Percentiles rank a stretch among this genome's conserved stretches.
These are phyloP conservation scores for Distichodus sexfasciatus DNA, from an alignment of 2,797 vertebrate species.

Conservation along the genomic window DNA sequence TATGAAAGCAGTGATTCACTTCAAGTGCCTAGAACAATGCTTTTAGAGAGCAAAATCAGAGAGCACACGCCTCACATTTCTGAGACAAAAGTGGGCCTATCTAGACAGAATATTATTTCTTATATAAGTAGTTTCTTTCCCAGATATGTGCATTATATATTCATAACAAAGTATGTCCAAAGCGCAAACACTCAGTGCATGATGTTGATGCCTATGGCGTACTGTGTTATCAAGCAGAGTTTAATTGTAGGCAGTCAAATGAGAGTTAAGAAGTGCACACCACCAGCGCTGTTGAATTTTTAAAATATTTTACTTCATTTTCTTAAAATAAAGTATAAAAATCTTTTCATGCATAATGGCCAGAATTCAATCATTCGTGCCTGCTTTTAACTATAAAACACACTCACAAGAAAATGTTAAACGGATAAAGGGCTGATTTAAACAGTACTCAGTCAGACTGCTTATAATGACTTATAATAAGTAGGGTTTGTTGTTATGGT, in stretches of 20 bases:
- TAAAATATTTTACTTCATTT: too few relatives aligned
- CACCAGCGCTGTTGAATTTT: neutral
- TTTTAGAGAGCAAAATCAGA: neutral
- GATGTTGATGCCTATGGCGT: neutral
- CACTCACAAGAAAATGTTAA: neutral
- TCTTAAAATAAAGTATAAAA: too few relatives aligned
- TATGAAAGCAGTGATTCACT: neutral
- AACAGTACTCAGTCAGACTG: neutral
- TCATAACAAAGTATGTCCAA: neutral
- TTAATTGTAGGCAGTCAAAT: neutral
- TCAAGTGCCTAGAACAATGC: neutral
- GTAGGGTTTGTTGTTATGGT: constrained; percentile 16
- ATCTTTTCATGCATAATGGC: neutral
- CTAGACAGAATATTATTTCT: neutral
- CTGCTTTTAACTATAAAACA: neutral
- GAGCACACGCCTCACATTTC: neutral
- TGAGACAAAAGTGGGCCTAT: neutral
- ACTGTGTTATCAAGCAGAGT: neutral
- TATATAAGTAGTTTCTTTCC: neutral
- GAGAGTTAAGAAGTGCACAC: neutral
- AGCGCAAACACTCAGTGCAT: neutral
- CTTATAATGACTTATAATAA: neutral
- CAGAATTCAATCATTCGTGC: neutral
- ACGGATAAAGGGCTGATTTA: neutral
- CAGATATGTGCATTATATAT: neutral